Evolutionary conservation across 2,113 vertebrate genomes (phyloP), one percentile per base, ranked within the genome.

Genomic region (Megaceryle torquata): DNA sequence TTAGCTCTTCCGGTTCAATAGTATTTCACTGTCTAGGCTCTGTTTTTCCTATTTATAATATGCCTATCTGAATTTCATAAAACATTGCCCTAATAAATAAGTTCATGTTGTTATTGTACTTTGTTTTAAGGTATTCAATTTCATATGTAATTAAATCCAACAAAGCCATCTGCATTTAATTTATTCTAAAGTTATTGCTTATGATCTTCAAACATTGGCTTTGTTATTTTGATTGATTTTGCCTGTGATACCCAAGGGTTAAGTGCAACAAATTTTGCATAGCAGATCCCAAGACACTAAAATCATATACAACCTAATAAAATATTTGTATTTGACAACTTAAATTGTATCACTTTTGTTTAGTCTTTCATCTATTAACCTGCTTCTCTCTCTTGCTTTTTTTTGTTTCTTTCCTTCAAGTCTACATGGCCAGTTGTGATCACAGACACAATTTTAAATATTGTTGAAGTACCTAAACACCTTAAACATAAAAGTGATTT

Each of bases 101-200:
- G 18, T 79, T 94, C 29, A 5, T 78, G 10, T 78, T 90, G 93
- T 91, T 82, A 86, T 88, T 90, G 65, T 88, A 81, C 48, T 94
- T 95, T 63, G 16, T 95, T 94, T 95, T 81, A 71, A 74, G 48
- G 63, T 93, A 87, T 87, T 93, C 31, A 37, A 25, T 95, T 97
- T 93, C 53, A 44, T 82, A 76, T 81, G 75, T 92, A 96, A 96
- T 94, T 93, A 91, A 94, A 91, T 94, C 35, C 39, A 94, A 4
- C 96, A 89, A 93, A 93, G 44, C 60, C 11, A 88, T 93, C 41
- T 92, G 24, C 70, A 59, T 92, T 57, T 89, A 10, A 82, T 89
- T 85, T 89, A 82, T 81, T 88, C 46, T 89, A 29, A 94, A 83
- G 33, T 57, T 89, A 79, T 6, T 95, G 70, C 56, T 88, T 93